Percentiles rank a stretch among this genome's conserved stretches.
phyloP scores from a whole-genome alignment of 2,113 vertebrate genomes.

The Podarcis raffonei region DNA sequence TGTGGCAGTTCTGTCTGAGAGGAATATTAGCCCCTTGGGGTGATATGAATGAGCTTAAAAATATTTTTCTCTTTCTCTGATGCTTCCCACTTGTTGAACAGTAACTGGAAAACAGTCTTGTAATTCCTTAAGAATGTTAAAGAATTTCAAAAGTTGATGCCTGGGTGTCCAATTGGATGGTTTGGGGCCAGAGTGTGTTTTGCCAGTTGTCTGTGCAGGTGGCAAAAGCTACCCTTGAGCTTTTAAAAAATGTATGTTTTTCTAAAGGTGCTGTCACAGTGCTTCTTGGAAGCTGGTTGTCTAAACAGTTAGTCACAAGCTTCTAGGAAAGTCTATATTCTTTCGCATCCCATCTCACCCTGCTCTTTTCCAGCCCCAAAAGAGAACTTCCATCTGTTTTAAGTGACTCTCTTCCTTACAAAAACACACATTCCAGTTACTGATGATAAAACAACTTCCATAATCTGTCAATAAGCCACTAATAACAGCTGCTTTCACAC shows the following conservation, averaged over 20 bases:
- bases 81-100: neutral
- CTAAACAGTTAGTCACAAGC: slow-evolving; percentile 31
- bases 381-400: slow-evolving; percentile 17
- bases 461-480: neutral
- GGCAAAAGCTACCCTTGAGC: neutral
- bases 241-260: slow-evolving; percentile 12
- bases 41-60: slow-evolving; percentile 1
- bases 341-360: neutral
- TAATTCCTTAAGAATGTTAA: slow-evolving; percentile 1
- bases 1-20: slow-evolving; percentile 13
- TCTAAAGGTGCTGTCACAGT: neutral
- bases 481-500: neutral
- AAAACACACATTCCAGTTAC: slow-evolving; percentile 33
- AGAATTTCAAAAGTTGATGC: slow-evolving; percentile 5
- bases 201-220: neutral
- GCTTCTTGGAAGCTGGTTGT: slow-evolving; percentile 18
- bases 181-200: neutral
- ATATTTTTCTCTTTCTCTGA: slow-evolving; percentile 15
- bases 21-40: neutral
- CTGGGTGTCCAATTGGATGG: neutral
- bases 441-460: slow-evolving; percentile 14
- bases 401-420: neutral
- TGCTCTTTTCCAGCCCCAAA: neutral
- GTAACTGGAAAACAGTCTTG: slow-evolving; percentile 33
- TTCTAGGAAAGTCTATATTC: slow-evolving; percentile 29